Base-by-base conservation (phyloP, 2,113 vertebrate species). In the Thryonomys swinderianus region DNA sequence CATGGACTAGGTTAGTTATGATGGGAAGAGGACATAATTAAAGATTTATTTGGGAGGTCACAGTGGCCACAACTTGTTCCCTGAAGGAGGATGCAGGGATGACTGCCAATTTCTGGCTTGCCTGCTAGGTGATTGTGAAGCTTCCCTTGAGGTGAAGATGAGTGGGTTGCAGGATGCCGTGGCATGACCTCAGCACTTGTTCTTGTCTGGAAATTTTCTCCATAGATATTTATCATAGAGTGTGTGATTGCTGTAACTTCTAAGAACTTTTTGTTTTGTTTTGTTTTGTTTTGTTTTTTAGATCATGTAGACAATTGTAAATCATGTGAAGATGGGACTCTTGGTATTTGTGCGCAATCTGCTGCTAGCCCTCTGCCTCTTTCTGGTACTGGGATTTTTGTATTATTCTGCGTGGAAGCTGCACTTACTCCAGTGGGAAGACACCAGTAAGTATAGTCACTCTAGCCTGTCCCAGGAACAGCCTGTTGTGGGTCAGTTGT, bases 391-490 rank as follows among this genome's bases (percentile, higher is more conserved):
- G 98, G 99, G 99, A 96, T 99, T 99, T 98, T 99, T 99, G 93
- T 99, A 99, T 98, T 99, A 99, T 95, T 99, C 99, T 48, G 99
- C 99, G 2, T 98, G 99, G 98, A 99, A 99, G 98, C 98, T 99
- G 64, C 99, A 99, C 97, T 98, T 99, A 84, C 98, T 98, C 96
- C 98, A 98, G 69, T 99, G 99, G 99, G 99, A 99, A 98, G 99
- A 99, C 97, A 98, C 99, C 97, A 99, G 99, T 99, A 99, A 99
- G 99, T 99, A 96, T 53, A 23, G 87, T 17, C n/a, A 4, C 81
- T 20, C 25, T 9, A 3, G 71, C 34, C 9, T 13, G 2, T 14
- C 9, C 59, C 2, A 7, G 76, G 30, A 53, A 37, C n/a, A 84
- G 87, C 71, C 81, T 27, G 10, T 23, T 20, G 20, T n/a, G 12